phyloP scores from a whole-genome alignment of 2,113 vertebrate species.

The Ondatra zibethicus region DNA sequence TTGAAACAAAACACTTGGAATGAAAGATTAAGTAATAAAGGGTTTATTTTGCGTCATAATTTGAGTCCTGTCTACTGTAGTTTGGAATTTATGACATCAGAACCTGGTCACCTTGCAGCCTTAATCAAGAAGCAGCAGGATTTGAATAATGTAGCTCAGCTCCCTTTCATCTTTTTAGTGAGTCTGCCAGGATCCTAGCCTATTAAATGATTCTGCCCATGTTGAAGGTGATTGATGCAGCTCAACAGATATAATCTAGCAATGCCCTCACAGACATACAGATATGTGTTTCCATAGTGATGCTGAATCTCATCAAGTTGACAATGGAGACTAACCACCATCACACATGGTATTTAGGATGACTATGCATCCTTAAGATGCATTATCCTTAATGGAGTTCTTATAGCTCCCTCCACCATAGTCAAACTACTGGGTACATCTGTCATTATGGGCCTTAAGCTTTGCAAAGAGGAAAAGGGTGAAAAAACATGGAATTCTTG shows the following conservation, averaged over 20 bases:
- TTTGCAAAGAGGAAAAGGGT: accelerated
- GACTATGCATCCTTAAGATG: too few relatives aligned
- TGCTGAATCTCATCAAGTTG: neutral
- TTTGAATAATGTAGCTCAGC: neutral
- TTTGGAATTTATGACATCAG: neutral
- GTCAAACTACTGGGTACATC: neutral
- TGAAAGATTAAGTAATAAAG: neutral
- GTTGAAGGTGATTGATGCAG: neutral
- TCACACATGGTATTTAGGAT: neutral
- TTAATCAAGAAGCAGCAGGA: neutral
- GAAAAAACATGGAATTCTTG: neutral
- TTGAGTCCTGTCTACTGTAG: neutral
- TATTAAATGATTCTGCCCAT: neutral
- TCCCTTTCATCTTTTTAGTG: neutral
- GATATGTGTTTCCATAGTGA: neutral
- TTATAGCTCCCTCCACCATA: neutral
- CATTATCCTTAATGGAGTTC: neutral
- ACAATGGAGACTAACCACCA: neutral
- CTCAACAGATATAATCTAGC: neutral
- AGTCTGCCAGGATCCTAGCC: neutral
- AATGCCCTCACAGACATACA: neutral
- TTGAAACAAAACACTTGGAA: neutral
- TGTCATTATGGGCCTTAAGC: neutral
- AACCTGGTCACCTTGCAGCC: neutral
- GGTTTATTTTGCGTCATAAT: neutral